These are phyloP conservation scores for Cryptus viduatorius DNA, from an alignment of 2,888 invertebrate genomes.

Conservation along the genomic window DNA sequence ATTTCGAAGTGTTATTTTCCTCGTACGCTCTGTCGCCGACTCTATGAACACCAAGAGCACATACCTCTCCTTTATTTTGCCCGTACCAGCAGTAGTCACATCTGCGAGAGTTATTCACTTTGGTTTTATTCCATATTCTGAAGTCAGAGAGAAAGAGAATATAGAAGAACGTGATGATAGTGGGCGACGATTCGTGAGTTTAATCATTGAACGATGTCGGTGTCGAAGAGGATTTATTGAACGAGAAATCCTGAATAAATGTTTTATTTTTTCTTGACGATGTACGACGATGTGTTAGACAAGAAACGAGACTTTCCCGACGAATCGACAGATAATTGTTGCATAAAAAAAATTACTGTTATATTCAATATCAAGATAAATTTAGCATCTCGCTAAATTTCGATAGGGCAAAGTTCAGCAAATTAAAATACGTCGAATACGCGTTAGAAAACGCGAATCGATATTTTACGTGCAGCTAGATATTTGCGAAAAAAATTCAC, in stretches of 20 bases:
- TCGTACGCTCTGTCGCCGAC: slow-evolving; percentile 22
- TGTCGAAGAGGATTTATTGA: slow-evolving; percentile 51
- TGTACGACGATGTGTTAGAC: background rate
- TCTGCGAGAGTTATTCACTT: slow-evolving; percentile 20
- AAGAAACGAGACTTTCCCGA: no score
- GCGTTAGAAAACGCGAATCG: no score
- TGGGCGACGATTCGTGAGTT: slow-evolving; percentile 41
- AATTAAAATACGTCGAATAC: no score
- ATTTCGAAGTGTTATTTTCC: slow-evolving; percentile 62
- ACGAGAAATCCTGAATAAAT: background rate
- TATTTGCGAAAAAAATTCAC: no score
- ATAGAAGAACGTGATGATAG: slow-evolving; percentile 13
- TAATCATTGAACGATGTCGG: slow-evolving; percentile 57
- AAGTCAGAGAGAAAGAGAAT: slow-evolving; percentile 25
- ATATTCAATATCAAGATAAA: no score
- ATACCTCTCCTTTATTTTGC: background rate
- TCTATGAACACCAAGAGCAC: background rate
- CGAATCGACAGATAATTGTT: no score
- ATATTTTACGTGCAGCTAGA: no score
- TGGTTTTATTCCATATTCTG: slow-evolving; percentile 42
- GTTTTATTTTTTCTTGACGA: slow-evolving; percentile 18
- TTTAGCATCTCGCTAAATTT: no score
- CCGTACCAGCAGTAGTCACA: slow-evolving; percentile 25
- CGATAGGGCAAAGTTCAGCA: no score
- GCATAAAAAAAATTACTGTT: no score